These are phyloP conservation scores for Mimachlamys varia DNA, from an alignment of 2,888 invertebrate genomes.

Conservation along the genomic window DNA sequence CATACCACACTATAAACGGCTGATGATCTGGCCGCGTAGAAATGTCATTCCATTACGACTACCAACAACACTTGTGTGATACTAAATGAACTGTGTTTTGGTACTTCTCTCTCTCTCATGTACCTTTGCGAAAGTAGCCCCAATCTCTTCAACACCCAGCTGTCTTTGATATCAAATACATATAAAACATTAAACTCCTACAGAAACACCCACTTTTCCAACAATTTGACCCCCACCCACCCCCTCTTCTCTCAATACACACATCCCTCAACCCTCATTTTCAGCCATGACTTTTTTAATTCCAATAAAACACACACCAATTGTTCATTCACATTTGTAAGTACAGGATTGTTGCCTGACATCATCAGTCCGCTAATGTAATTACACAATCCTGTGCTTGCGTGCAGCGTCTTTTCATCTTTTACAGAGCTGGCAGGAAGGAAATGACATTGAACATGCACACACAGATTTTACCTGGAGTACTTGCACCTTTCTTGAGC, in stretches of 20 bases:
- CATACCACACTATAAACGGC: neutral
- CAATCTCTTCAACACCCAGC: too few relatives aligned
- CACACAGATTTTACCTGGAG: neutral
- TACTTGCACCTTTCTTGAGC: neutral
- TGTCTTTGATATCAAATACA: too few relatives aligned
- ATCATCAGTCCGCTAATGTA: neutral
- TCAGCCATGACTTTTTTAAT: too few relatives aligned
- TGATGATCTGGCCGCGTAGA: neutral
- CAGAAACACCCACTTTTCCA: too few relatives aligned
- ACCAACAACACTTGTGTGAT: neutral
- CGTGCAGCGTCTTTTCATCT: slow-evolving; percentile 25
- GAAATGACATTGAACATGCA: neutral
- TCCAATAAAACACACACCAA: neutral
- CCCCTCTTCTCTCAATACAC: too few relatives aligned
- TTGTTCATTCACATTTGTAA: slow-evolving; percentile 6
- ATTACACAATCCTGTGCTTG: slow-evolving; percentile 9
- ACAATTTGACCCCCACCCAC: too few relatives aligned
- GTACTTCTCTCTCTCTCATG: neutral
- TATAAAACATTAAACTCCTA: too few relatives aligned
- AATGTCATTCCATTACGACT: neutral
- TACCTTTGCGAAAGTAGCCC: neutral
- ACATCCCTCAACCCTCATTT: too few relatives aligned
- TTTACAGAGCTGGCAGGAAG: neutral
- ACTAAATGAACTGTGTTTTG: neutral
- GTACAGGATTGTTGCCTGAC: neutral